phyloP scores from a whole-genome alignment of 92 coral and sea anemone genomes.

The Phenganax stokvisi region DNA sequence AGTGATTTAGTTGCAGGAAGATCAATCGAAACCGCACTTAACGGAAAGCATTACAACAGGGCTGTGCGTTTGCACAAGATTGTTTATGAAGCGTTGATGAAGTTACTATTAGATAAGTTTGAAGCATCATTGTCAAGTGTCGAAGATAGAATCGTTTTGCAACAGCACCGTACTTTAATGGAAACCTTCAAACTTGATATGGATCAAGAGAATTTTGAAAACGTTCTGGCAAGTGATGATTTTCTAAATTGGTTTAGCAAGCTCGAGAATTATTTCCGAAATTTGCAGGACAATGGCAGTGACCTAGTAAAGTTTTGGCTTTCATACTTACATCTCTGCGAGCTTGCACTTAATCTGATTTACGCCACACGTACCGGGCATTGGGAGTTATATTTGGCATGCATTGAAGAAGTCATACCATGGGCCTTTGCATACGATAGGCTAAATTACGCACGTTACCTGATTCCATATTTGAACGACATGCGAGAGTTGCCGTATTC shows the following conservation, averaged over 20 bases:
- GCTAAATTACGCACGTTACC: slow-evolving; percentile 24
- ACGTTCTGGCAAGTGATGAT: slow-evolving; percentile 40
- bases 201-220: slow-evolving; percentile 45
- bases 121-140: slow-evolving; percentile 40
- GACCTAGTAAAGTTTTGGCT: slow-evolving; percentile 54
- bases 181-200: slow-evolving; percentile 46
- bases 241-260: slow-evolving; percentile 30
- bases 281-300: slow-evolving; percentile 52
- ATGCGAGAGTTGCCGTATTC: slow-evolving; percentile 46
- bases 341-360: slow-evolving; percentile 34
- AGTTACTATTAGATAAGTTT: slow-evolving; percentile 49
- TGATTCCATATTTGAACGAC: slow-evolving; percentile 45
- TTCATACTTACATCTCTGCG: slow-evolving; percentile 40
- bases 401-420: slow-evolving; percentile 33
- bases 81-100: slow-evolving; percentile 52
- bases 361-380: slow-evolving; percentile 28
- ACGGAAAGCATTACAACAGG: slow-evolving; percentile 47
- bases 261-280: slow-evolving; percentile 41
- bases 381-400: slow-evolving; percentile 37
- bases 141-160: slow-evolving; percentile 19
- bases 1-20: slow-evolving; percentile 39
- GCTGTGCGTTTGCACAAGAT: slow-evolving; percentile 55
- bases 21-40: slow-evolving; percentile 40
- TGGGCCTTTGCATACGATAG: slow-evolving; percentile 34
- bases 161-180: slow-evolving; percentile 28